phyloP scores from a whole-genome alignment of 2,888 invertebrate genomes.

The Hypena proboscidalis region DNA sequence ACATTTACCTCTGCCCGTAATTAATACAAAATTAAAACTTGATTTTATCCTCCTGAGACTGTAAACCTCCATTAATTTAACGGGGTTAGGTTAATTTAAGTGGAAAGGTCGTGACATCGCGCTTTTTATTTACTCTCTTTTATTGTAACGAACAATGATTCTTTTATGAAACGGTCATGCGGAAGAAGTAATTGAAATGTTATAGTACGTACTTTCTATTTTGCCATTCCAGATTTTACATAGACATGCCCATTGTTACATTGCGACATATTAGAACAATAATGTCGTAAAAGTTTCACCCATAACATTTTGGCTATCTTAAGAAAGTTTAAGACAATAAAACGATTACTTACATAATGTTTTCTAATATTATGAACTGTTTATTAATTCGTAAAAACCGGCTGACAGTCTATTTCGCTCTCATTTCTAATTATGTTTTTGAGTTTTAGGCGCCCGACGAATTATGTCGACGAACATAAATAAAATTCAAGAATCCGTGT shows the following conservation, averaged over 20 bases:
- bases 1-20: constrained; percentile 15
- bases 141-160: constrained; percentile 23
- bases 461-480: no score
- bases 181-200: constrained; percentile 25
- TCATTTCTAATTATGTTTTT: constrained; percentile 1
- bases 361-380: constrained; percentile 30
- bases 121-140: constrained; percentile 20
- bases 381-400: constrained; percentile 33
- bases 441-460: background rate
- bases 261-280: constrained; percentile 30
- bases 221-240: constrained; percentile 24
- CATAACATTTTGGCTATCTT: constrained; percentile 22
- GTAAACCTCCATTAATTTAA: constrained; percentile 31
- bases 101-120: constrained; percentile 32
- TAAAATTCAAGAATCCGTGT: no score
- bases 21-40: constrained; percentile 33
- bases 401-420: background rate
- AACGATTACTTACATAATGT: constrained; percentile 22
- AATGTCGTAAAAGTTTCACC: constrained; percentile 31
- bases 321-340: constrained; percentile 35
- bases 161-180: constrained; percentile 27
- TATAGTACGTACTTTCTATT: constrained; percentile 19
- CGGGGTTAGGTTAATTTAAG: constrained; percentile 33
- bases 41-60: constrained; percentile 28
- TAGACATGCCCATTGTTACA: constrained; percentile 20